Evolutionary conservation across 2,888 invertebrate genomes (phyloP), one percentile per base, ranked within the genome.

Genomic region (Drosophila dives): DNA sequence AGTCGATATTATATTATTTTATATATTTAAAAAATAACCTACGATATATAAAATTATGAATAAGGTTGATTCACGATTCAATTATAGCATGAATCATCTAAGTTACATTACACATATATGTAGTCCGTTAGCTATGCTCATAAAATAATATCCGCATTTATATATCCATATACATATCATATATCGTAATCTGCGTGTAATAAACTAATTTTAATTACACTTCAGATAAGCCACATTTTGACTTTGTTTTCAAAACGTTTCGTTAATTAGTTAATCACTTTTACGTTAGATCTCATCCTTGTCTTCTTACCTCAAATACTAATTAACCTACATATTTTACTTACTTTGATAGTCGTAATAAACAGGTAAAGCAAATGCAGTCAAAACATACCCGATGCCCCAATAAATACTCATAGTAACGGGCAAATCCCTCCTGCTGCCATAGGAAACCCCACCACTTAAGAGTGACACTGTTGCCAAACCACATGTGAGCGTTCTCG

Each of bases 351-450:
- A 23, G 20, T 23, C 45, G 15, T 23, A 45, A 23, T 23, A 23
- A 23, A 45, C 8, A 7, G 7, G 20, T 45, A 15, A 45, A 7
- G 17, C 32, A 23, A n/a, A 36, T 26, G 7, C 20, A 23, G 20
- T 26, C 4, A 11, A 0, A 5, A 6, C 58, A 15, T 7, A 92
- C 75, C 95, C 94, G 50, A 17, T 92, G 72, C 2, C 91, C 85
- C 50, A 89, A 64, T 50, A 87, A 94, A 89, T 96, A 97, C 90
- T 97, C 95, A 82, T 96, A 96, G 91, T 95, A 96, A 87, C 94
- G 94, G 0, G 96, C 96, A 77, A 96, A 96, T 5, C 86, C 92
- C 91, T 96, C 96, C 4, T 94, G 94, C 61, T 96, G 92, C 94
- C 75, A 96, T 95, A 90, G 95, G 95, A 32, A 94, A 79, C 79